A percentile compares a stretch with the other conserved stretches of the same genome.
Conservation (phyloP, 2,113 vertebrate genomes). For the Climacteris rufus region DNA sequence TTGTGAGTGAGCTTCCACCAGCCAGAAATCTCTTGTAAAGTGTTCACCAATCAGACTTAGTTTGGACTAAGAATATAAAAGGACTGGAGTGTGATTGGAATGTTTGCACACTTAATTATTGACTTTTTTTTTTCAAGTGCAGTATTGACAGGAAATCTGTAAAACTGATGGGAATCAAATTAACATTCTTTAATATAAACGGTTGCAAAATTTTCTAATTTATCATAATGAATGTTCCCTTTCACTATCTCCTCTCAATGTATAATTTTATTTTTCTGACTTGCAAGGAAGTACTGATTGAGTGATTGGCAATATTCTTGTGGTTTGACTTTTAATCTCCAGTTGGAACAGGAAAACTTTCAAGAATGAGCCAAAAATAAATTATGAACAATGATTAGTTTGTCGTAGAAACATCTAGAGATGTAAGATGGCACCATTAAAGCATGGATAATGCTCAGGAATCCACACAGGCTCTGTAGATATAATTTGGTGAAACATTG, state of each 20-base stretch:
- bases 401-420: background rate
- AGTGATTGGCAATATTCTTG: conserved; percentile 34
- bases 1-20: background rate
- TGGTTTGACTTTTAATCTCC: conserved; percentile 46
- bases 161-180: conserved; percentile 35
- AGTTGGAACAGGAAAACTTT: background rate
- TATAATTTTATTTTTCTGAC: background rate
- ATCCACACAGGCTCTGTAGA: background rate
- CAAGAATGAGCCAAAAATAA: background rate
- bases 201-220: conserved; percentile 15
- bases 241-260: background rate
- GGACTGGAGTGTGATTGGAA: background rate
- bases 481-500: background rate
- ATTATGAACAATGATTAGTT: background rate
- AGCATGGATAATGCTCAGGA: background rate
- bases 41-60: background rate
- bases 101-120: background rate
- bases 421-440: background rate
- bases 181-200: conserved; percentile 1
- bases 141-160: background rate
- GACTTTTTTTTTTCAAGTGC: background rate
- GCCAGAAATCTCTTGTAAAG: background rate
- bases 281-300: background rate
- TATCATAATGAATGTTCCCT: background rate
- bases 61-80: background rate